These are phyloP conservation scores for Chrysocyon brachyurus DNA, from an alignment of 2,797 vertebrate species.

Conservation along the genomic window DNA sequence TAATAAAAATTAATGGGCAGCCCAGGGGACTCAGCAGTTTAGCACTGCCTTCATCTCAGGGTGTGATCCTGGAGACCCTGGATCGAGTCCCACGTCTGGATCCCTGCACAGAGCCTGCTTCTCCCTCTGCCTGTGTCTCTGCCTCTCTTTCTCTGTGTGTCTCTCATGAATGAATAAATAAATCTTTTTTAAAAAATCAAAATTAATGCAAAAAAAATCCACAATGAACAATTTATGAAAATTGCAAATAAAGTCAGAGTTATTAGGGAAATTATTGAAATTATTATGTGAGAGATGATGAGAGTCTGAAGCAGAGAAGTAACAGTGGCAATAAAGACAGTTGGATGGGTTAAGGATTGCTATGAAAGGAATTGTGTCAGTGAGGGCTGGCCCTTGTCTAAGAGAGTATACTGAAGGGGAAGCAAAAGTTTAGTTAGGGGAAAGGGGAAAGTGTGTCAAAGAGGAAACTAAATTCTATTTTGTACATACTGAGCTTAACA, in stretches of 20 bases:
- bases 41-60: neutral
- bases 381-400: neutral
- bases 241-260: neutral
- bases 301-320: neutral
- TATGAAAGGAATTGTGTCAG: neutral
- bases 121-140: no score
- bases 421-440: neutral
- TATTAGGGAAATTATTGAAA: neutral
- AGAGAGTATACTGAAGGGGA: neutral
- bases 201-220: neutral
- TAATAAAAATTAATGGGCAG: neutral
- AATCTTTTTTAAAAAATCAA: neutral
- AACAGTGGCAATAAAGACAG: neutral
- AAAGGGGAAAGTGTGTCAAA: neutral
- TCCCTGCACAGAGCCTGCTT: neutral
- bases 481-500: neutral
- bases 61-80: neutral
- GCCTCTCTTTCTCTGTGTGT: no score
- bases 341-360: neutral
- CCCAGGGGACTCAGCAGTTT: neutral
- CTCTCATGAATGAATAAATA: no score
- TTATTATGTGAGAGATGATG: neutral
- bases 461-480: slow-evolving; percentile 24
- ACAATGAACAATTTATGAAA: neutral
- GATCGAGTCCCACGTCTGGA: neutral